Evolutionary conservation across 2,113 vertebrate species (phyloP).

Genomic region (Pangasianodon hypophthalmus): DNA sequence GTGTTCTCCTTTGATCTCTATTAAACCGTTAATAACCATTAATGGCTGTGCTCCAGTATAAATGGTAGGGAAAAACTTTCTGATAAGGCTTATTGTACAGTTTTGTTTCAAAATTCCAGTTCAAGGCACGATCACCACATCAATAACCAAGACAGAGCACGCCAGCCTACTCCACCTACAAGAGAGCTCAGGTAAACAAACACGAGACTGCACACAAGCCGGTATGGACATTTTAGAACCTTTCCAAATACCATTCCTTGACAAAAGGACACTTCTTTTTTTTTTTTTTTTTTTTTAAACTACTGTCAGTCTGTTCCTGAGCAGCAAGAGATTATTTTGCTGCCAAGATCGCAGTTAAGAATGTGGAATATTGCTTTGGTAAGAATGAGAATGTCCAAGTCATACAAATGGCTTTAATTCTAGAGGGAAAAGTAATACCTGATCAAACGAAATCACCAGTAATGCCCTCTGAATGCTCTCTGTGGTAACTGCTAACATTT

Average conservation of each 20-base stretch:
- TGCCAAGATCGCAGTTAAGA: background rate
- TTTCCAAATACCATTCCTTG: background rate
- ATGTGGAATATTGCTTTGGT: slow-evolving; percentile 14
- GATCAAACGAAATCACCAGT: background rate
- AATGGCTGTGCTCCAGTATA: background rate
- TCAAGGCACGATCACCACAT: background rate
- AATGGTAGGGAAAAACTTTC: background rate
- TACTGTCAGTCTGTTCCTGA: background rate
- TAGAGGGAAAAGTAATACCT: slow-evolving; percentile 3
- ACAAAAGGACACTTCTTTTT: background rate
- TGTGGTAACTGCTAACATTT: background rate
- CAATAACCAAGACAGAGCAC: background rate
- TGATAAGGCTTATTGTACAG: background rate
- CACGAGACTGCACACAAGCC: background rate
- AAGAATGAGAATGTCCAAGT: background rate
- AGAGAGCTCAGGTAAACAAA: slow-evolving; percentile 34
- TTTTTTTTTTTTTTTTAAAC: too few species aligned
- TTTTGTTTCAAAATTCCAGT: background rate
- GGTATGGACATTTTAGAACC: background rate
- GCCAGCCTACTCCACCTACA: background rate
- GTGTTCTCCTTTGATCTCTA: background rate
- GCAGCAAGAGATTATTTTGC: background rate
- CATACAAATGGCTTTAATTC: slow-evolving; percentile 22
- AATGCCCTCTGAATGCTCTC: background rate
- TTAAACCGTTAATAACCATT: background rate